Evolutionary conservation across 2,113 vertebrate species (phyloP).

Genomic region (Podarcis raffonei): DNA sequence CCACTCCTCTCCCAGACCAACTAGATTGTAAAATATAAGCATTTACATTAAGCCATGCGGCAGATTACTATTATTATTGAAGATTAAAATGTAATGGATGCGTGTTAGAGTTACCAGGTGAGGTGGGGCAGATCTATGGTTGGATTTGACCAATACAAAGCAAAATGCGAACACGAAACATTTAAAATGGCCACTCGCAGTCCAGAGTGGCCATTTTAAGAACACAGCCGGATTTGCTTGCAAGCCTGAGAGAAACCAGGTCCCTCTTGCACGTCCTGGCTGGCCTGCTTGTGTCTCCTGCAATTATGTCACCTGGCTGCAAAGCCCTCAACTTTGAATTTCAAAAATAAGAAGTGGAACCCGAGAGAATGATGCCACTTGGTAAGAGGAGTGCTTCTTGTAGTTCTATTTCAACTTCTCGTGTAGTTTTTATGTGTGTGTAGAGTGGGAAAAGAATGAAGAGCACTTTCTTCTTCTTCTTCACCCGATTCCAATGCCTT

Average conservation of each 20-base stretch:
- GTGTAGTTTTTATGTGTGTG: no score
- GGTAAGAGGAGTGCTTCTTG: no score
- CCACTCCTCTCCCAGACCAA: background rate
- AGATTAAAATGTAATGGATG: no score
- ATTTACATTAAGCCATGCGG: background rate
- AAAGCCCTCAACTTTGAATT: background rate
- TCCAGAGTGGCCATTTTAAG: background rate
- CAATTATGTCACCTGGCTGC: background rate
- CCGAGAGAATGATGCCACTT: no score
- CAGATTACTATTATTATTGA: no score
- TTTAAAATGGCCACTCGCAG: background rate
- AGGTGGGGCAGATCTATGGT: background rate
- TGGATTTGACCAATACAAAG: background rate
- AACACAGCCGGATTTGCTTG: accelerated
- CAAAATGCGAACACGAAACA: background rate
- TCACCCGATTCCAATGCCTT: no score
- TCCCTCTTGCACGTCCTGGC: background rate
- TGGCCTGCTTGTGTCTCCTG: background rate
- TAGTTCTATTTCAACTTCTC: no score
- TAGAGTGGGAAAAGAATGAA: no score
- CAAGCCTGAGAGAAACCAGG: background rate
- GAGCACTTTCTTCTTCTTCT: no score
- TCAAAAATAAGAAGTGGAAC: background rate
- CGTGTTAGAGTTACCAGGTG: no score
- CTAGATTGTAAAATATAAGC: background rate